A percentile compares a stretch with the other conserved stretches of the same genome.
Evolutionary conservation across 2,113 vertebrate species (phyloP).

Genomic region (Nothobranchius kuhntae): DNA sequence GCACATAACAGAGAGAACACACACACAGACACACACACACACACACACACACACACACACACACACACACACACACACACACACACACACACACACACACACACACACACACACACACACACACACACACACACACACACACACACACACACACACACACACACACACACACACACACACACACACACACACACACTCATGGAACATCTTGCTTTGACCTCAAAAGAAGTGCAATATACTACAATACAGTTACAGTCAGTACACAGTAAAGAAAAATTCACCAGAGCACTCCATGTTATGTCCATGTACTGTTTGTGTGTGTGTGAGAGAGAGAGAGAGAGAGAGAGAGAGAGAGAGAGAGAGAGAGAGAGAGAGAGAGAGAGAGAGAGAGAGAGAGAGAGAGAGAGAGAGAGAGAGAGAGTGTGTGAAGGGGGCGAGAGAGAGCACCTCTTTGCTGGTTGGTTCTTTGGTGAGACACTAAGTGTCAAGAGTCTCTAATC

Average conservation of each 20-base stretch:
- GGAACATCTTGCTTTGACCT: neutral
- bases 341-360: neutral
- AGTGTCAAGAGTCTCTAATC: constrained; percentile 73
- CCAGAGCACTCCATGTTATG: constrained; percentile 33
- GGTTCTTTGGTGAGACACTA: constrained; percentile 57
- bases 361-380: neutral
- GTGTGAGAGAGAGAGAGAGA: neutral
- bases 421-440: neutral
- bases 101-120: neutral
- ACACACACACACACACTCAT: neutral
- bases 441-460: constrained; percentile 45
- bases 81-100: neutral
- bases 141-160: neutral
- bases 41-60: neutral
- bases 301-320: neutral
- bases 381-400: too few relatives aligned
- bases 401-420: too few relatives aligned
- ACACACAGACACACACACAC: neutral
- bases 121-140: neutral
- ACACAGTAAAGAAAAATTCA: constrained; percentile 41
- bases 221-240: neutral
- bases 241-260: neutral
- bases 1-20: too few relatives aligned
- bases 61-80: neutral
- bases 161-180: too few relatives aligned